Base-by-base conservation (phyloP, 2,797 vertebrate species). In the Pangasius mekongensis region DNA sequence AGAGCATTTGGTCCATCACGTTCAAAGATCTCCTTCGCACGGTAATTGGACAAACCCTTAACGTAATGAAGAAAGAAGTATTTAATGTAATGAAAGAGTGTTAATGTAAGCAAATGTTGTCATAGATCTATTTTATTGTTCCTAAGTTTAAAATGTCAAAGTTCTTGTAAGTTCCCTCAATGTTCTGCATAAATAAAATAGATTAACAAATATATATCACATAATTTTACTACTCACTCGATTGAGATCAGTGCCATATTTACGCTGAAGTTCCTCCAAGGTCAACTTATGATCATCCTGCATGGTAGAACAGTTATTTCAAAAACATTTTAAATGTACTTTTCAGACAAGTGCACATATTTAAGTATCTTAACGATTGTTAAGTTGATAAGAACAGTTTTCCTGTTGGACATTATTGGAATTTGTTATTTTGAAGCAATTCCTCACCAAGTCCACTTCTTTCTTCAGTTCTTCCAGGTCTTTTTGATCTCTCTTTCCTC, bases 391-490 rank as follows among this genome's bases (percentile, higher is more conserved):
- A 81, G 78, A 39, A 81, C 1, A 58, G 4, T 58, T 60, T 77
- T 39, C 4, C 33, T 30, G n/a, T 0, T 11, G 52, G 76, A 56
- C 8, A 76, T 76, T 3, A 43, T 6, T 11, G 20, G 3, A 81
- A 81, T 36, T 58, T 16, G 8, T 66, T 67, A 67, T 11, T 78
- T 52, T 14, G 60, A 3, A 66, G 9, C 54, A 27, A 49, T 36
- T 81, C 20, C 97, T 96, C 91, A 99, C 98, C 97, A 99, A 92
- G 36, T 96, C 91, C 0, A 99, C 98, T 93, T 99, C 98, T 92
- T 99, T 99, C 92, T 99, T 99, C 87, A 99, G 95, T 0, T 99
- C 98, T 0, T 98, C 98, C 97, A 99, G 97, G 69, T 99, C 97
- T 85, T 89, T 90, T 54, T 89, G 33, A 8, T 54, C 86, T 62